Base-by-base conservation (phyloP, 2,113 vertebrate species). In the Seriola rivoliana region DNA sequence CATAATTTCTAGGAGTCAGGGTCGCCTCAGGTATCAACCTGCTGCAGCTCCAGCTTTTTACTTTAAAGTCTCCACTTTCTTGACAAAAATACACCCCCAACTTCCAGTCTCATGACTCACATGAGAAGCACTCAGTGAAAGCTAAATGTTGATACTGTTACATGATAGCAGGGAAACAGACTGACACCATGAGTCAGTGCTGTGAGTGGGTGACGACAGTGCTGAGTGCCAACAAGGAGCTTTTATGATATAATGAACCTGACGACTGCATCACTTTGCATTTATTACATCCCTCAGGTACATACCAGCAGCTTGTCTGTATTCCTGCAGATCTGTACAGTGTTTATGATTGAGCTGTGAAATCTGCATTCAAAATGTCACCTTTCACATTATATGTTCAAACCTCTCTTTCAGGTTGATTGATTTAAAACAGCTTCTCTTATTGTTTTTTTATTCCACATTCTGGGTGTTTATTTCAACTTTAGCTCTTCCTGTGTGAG, bases 211-310 rank as follows among this genome's bases (percentile, higher is more conserved):
- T 78, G 88, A 78, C 21, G 55, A 69, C 52, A 23, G 55, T 4
- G 23, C 64, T 6, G 54, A 86, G 85, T 82, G 88, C 70, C 86
- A 81, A 68, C 74, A 38, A 85, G 75, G 65, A 73, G 81, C 83
- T 82, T 86, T 87, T 88, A 80, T 82, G 82, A 87, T 85, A 80
- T 88, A 88, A 89, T 83, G 73, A 91, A 80, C 44, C 84, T 71
- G 75, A 58, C 34, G 23, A 65, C 82, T 73, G 83, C 78, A 71
- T 82, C 69, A 62, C 80, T 89, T 87, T 87, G 85, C 86, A 89
- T 87, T 82, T 66, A 84, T 87, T 84, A 82, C 42, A 40, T 23
- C 63, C 34, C 29, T 74, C 71, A 63, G 71, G 70, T 62, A 79
- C 34, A 82, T 46, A 78, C n/a, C 63, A 55, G 34, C 57, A 40